Evolutionary conservation across 2,113 vertebrate species (phyloP).

Genomic region (Aix galericulata): DNA sequence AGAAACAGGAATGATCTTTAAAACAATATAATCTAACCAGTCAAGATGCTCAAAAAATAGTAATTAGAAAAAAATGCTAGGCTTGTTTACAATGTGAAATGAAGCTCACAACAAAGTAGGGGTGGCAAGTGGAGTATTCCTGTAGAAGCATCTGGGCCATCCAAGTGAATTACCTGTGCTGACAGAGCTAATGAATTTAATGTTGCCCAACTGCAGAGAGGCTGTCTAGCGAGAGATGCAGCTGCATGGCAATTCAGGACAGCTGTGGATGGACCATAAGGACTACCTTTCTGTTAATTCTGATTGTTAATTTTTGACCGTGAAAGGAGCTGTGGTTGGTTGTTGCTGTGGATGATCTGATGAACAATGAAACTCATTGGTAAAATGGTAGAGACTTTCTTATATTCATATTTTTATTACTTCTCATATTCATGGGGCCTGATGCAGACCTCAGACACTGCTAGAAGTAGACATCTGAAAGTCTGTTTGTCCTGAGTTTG

Average conservation of each 20-base stretch:
- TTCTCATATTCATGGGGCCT: neutral
- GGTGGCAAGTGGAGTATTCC: neutral
- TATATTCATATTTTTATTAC: neutral
- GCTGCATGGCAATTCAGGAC: neutral
- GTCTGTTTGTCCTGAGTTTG: neutral
- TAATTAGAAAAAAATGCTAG: neutral
- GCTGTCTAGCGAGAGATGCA: neutral
- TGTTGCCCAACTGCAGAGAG: neutral
- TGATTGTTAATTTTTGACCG: neutral
- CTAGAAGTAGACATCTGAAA: neutral
- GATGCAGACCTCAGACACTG: neutral
- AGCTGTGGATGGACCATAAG: neutral
- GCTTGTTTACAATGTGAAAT: neutral
- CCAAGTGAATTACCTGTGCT: neutral
- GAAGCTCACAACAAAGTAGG: neutral
- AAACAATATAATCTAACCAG: too few relatives aligned
- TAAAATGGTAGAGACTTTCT: neutral
- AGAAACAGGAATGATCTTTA: too few relatives aligned
- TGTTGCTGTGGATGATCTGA: neutral
- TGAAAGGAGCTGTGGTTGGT: neutral
- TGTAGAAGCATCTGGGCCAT: rapidly evolving
- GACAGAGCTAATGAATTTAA: neutral
- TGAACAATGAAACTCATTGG: neutral
- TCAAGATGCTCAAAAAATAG: too few relatives aligned
- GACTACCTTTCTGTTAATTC: neutral